Percentiles rank a stretch among this genome's conserved stretches.
These are phyloP conservation scores for Drosophila birchii DNA, from an alignment of 2,888 invertebrate genomes.

Conservation along the genomic window DNA sequence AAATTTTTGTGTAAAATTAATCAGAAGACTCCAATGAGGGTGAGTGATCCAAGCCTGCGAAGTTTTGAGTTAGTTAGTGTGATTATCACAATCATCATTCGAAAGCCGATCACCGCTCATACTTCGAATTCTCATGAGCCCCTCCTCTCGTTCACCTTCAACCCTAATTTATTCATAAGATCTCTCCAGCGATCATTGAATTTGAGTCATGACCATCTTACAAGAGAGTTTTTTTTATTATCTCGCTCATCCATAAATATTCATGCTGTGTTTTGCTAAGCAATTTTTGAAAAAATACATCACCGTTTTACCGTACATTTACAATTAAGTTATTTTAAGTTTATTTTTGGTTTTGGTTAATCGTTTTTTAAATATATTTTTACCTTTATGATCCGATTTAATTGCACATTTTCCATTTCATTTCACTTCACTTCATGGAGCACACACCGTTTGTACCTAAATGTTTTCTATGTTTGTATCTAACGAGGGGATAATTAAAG, in stretches of 20 bases:
- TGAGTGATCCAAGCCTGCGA: constrained; percentile 78
- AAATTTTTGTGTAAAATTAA: constrained; percentile 59
- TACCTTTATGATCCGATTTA: constrained; percentile 35
- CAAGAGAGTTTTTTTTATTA: constrained; percentile 18
- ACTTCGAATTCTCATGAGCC: constrained; percentile 31
- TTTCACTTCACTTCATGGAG: constrained; percentile 59
- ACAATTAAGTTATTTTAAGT: constrained; percentile 16
- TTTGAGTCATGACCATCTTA: constrained; percentile 19
- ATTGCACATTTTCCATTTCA: constrained; percentile 47
- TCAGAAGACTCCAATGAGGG: constrained; percentile 85
- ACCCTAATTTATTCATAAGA: constrained; percentile 9
- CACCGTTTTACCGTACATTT: constrained; percentile 13
- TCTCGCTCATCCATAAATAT: constrained; percentile 42
- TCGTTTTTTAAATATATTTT: constrained; percentile 15
- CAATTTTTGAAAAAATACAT: constrained; percentile 42
- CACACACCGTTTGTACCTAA: constrained; percentile 51
- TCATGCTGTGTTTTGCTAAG: constrained; percentile 82
- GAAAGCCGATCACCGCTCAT: constrained; percentile 39
- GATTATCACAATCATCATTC: constrained; percentile 29
- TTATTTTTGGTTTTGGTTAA: constrained; percentile 38
- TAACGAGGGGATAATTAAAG: constrained; percentile 43
- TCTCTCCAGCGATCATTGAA: constrained; percentile 17
- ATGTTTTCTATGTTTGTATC: constrained; percentile 65
- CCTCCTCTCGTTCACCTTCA: constrained; percentile 14
- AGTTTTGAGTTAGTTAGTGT: constrained; percentile 55